These are phyloP conservation scores for Vanacampus margaritifer DNA, from an alignment of 2,113 vertebrate species.

Conservation along the genomic window DNA sequence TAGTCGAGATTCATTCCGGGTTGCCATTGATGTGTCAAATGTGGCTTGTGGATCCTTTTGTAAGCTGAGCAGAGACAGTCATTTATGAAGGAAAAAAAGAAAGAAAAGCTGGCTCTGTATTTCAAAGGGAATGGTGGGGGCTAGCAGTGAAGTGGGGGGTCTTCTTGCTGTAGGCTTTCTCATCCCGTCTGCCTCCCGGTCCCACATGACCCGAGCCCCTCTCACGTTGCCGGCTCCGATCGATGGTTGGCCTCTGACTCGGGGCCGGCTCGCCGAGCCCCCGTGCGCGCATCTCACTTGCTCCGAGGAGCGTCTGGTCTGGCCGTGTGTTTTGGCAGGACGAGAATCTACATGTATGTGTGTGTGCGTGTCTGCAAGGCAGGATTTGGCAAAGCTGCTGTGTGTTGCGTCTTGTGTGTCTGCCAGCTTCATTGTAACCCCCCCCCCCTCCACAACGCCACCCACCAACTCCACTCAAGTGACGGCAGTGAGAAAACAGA, in stretches of 20 bases:
- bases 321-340: slow-evolving; percentile 11
- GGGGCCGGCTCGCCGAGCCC: slow-evolving; percentile 66
- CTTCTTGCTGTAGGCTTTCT: slow-evolving; percentile 35
- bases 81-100: background rate
- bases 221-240: slow-evolving; percentile 68
- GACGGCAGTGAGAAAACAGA: slow-evolving; percentile 76
- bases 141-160: slow-evolving; percentile 3
- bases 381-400: slow-evolving; percentile 45
- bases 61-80: slow-evolving; percentile 23
- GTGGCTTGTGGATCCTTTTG: slow-evolving; percentile 29
- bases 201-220: slow-evolving; percentile 60
- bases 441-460: slow-evolving; percentile 59
- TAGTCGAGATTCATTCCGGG: slow-evolving; percentile 22
- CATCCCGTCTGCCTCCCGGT: slow-evolving; percentile 40
- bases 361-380: slow-evolving; percentile 40
- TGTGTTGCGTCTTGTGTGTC: slow-evolving; percentile 37
- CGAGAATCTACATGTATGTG: slow-evolving; percentile 24
- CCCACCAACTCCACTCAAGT: slow-evolving; percentile 63
- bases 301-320: slow-evolving; percentile 36
- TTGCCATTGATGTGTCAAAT: slow-evolving; percentile 40
- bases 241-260: slow-evolving; percentile 70
- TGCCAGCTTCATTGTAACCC: slow-evolving; percentile 58
- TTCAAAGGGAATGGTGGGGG: slow-evolving; percentile 12
- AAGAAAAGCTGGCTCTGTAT: slow-evolving; percentile 20
- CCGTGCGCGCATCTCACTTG: slow-evolving; percentile 51